Base-by-base conservation (phyloP, 2,888 invertebrate genomes). In the Aspidapion aeneum region DNA sequence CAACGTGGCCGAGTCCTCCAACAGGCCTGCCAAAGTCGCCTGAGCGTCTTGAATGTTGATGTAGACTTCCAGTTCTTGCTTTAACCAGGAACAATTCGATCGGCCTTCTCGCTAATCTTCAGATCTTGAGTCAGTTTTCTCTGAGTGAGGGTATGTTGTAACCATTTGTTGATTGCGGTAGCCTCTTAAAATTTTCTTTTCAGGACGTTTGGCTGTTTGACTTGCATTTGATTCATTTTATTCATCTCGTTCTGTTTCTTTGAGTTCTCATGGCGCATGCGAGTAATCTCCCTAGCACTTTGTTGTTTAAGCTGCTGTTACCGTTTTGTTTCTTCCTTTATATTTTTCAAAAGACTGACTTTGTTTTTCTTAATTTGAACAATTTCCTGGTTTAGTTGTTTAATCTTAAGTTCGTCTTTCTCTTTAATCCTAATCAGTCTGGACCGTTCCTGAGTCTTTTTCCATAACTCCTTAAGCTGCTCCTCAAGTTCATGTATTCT, bases 171-270 rank as follows among this genome's bases (percentile, higher is more conserved):
- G 9, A 91, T 87, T 0, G 94, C 91, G 22, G 89, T 87, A 0
- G 93, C 93, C 78, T 94, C 94, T 78, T 96, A 94, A 76, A 94
- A 90, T 79, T 95, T 95, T 48, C 95, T 83, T 71, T 91, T 92
- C 9, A 93, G 83, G 1, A 96, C 94, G 70, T 86, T 90, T 74
- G 92, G 90, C 73, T 95, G 93, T 72, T 92, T 91, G 59, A 83
- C 84, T 73, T 94, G 90, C 22, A 90, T 82, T 1, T 86, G 83
- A 78, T 93, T 90, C 85, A 95, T 87, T 73, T 88, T 87, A 9
- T 85, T 87, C 78, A 96, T 89, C 80, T 94, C 91, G 71, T 87
- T 89, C 68, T 90, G 88, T 64, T 90, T 85, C 76, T 93, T 93
- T 55, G 91, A 85, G 74, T 94, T 93, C 75, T 93, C 91, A 73